These are phyloP conservation scores for Xenopus petersii DNA, from an alignment of 2,797 vertebrate species.

Conservation along the genomic window DNA sequence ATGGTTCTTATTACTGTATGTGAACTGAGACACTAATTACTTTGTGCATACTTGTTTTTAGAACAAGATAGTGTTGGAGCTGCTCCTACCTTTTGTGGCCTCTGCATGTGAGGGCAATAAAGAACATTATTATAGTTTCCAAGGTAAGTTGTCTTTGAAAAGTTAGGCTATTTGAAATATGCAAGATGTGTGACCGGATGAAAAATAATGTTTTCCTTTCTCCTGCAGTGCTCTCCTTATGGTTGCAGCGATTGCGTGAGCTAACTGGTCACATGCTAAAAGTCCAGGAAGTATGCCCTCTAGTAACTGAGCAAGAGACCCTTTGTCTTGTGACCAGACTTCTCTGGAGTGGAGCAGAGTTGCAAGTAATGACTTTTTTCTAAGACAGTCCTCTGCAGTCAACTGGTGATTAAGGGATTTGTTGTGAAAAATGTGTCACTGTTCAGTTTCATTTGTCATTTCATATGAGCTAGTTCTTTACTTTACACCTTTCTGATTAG, in stretches of 20 bases:
- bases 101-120: conserved; percentile 70
- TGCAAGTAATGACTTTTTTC: conserved; percentile 65
- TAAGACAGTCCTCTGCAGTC: too few species aligned
- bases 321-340: conserved; percentile 66
- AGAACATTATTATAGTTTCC: conserved; percentile 77
- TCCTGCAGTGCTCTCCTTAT: conserved; percentile 72
- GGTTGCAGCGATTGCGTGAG: conserved; percentile 77
- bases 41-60: conserved; percentile 33
- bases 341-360: conserved; percentile 81
- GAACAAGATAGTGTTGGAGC: conserved; percentile 72
- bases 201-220: background rate
- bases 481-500: too few species aligned
- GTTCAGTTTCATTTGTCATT: too few species aligned
- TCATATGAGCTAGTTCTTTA: too few species aligned
- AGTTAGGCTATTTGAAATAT: background rate
- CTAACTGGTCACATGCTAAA: conserved; percentile 67
- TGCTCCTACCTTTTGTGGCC: conserved; percentile 72
- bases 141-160: conserved; percentile 67
- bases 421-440: too few species aligned
- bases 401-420: too few species aligned
- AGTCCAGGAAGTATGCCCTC: conserved; percentile 55
- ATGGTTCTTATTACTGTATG: too few species aligned
- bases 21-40: too few species aligned
- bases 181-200: too few species aligned
- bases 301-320: conserved; percentile 60